Conservation (phyloP, 2,113 vertebrate genomes). For the Eublepharis macularius region DNA sequence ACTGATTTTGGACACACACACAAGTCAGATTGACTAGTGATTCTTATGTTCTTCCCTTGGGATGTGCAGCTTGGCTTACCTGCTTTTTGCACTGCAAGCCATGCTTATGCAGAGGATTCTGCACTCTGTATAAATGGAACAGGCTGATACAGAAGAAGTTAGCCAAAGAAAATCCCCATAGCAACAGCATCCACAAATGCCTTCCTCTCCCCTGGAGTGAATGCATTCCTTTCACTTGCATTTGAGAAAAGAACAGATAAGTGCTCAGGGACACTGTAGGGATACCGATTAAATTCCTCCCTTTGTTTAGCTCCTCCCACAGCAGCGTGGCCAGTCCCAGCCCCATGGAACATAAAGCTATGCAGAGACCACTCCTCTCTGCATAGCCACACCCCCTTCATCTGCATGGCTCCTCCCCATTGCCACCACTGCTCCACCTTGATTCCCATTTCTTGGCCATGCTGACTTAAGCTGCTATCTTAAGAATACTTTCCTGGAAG, state of each 20-base stretch:
- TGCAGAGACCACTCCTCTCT: not conserved
- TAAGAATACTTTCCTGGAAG: no score
- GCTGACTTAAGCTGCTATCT: no score
- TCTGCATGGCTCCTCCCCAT: not conserved
- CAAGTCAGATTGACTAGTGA: not conserved
- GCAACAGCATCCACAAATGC: not conserved
- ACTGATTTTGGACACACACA: no score
- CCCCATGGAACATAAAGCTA: not conserved
- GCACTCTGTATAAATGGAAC: no score
- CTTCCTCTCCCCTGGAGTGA: not conserved
- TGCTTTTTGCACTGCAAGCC: no score
- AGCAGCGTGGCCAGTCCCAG: not conserved
- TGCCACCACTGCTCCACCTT: not conserved
- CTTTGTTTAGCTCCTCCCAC: not conserved
- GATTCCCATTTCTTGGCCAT: not conserved
- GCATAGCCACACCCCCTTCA: not conserved
- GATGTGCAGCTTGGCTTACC: no score
- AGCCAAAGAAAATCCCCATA: not conserved
- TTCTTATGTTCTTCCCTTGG: not conserved
- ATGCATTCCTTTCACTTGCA: not conserved
- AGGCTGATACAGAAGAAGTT: no score
- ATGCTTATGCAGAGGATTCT: not conserved
- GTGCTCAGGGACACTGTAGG: not conserved
- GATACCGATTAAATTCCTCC: not conserved
- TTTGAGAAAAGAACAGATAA: not conserved